Conservation (phyloP, 2,888 invertebrate species). For the Rhimphoctona megacephalus region DNA sequence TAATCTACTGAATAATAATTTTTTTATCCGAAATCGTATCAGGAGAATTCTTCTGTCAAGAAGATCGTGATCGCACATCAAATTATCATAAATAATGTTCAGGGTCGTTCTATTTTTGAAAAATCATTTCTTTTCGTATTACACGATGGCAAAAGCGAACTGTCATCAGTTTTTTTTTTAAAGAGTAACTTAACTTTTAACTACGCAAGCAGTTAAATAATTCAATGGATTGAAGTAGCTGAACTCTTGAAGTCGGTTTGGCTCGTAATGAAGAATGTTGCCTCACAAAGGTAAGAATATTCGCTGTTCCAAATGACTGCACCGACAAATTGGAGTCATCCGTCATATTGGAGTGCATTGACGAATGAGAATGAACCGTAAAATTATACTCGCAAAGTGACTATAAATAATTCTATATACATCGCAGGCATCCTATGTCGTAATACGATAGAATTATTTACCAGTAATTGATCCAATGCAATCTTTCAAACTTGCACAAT, state of each 20-base stretch:
- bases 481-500: background rate
- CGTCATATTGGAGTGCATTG: background rate
- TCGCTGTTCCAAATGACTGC: slow-evolving; percentile 9
- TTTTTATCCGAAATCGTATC: no score
- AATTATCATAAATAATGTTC: background rate
- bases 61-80: background rate
- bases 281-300: background rate
- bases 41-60: background rate
- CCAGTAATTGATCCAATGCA: background rate
- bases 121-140: no score
- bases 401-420: background rate
- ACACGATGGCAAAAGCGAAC: background rate
- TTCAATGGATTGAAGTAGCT: background rate
- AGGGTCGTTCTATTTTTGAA: no score
- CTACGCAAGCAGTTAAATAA: background rate
- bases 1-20: no score
- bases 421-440: background rate
- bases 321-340: slow-evolving; percentile 6
- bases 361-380: slow-evolving; percentile 18
- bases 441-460: slow-evolving; percentile 1
- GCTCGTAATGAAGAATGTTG: background rate
- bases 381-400: background rate
- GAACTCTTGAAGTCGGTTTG: background rate
- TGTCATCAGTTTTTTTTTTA: background rate
- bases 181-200: no score